A percentile compares a stretch with the other conserved stretches of the same genome.
These are phyloP conservation scores for Leucania comma DNA, from an alignment of 2,888 invertebrate genomes.

Conservation along the genomic window DNA sequence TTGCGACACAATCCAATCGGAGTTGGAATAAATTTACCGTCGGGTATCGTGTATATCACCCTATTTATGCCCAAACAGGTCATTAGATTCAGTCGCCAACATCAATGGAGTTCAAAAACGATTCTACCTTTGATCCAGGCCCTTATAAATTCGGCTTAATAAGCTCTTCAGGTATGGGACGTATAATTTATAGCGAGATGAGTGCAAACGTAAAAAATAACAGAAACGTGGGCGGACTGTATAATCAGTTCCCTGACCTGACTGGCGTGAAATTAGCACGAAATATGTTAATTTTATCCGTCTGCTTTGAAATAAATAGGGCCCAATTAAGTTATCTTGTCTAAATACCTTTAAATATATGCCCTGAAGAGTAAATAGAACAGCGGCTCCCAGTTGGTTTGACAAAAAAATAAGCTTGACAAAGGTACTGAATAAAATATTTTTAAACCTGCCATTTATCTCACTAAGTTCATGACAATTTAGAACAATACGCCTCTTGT, in stretches of 20 bases:
- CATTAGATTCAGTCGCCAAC: slow-evolving; percentile 57
- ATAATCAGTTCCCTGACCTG: slow-evolving; percentile 61
- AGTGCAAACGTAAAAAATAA: slow-evolving; percentile 64
- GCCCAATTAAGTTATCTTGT: slow-evolving; percentile 56
- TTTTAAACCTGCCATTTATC: slow-evolving; percentile 37
- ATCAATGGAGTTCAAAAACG: slow-evolving; percentile 58
- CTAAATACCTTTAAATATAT: slow-evolving; percentile 48
- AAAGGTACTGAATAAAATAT: slow-evolving; percentile 39
- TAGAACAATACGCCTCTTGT: slow-evolving; percentile 26
- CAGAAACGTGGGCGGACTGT: slow-evolving; percentile 58
- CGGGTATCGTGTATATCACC: slow-evolving; percentile 51
- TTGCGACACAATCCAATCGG: slow-evolving; percentile 40
- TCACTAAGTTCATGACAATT: slow-evolving; percentile 31
- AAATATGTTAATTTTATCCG: slow-evolving; percentile 66
- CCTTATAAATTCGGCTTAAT: slow-evolving; percentile 68
- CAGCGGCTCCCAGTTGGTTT: slow-evolving; percentile 17
- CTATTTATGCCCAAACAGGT: slow-evolving; percentile 60
- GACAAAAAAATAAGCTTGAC: slow-evolving; percentile 30
- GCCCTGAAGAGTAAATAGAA: slow-evolving; percentile 26
- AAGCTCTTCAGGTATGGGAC: slow-evolving; percentile 67
- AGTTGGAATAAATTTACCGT: slow-evolving; percentile 41
- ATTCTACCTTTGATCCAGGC: slow-evolving; percentile 64
- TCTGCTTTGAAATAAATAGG: slow-evolving; percentile 56
- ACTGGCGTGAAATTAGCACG: slow-evolving; percentile 59
- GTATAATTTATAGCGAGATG: slow-evolving; percentile 67